Evolutionary conservation across 2,113 vertebrate genomes (phyloP), one percentile per base, ranked within the genome.

Genomic region (Helogale parvula): DNA sequence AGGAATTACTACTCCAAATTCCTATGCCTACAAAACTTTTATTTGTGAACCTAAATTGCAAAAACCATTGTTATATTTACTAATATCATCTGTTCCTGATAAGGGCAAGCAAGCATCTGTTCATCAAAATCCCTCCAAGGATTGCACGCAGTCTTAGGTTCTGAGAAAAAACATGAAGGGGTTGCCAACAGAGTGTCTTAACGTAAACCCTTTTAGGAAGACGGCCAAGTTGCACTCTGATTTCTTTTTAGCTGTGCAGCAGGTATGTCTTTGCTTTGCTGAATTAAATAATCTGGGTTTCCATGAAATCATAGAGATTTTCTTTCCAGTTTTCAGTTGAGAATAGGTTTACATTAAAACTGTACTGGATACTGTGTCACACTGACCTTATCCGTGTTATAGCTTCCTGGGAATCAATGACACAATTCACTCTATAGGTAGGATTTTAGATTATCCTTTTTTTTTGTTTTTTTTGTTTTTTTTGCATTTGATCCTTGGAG

Each of bases 291-390:
- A 35, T 74, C 17, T 77, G 17, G 52, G 5, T 72, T 65, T 65
- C 29, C 60, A 69, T 87, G 45, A 89, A 93, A 60, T 89, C 63
- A 86, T 68, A 41, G 21, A 68, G 38, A 50, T 79, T 94, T 96
- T 96, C 52, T 80, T 10, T 66, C 60, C 38, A 74, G 15, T 45
- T 95, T 90, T 86, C 27, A 82, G 52, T 38, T 74, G 35, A 60
- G 29, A 89, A 63, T 4, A 93, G 29, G 23, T 25, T 92, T 93
- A 88, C 68, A 83, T 50, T 71, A 82, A 97, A 90, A 93, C 35
- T 57, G 33, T 33, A 33, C 57, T 35, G 17, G 54, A 23, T 31
- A 60, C 14, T 15, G 2, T 74, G 21, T 87, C 7, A 2, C 83
- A 21, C 19, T 33, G 90, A 77, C 14, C 45, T 29, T 95, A 19